Conservation (phyloP, 2,797 vertebrate species). For the Vultur gryphus region DNA sequence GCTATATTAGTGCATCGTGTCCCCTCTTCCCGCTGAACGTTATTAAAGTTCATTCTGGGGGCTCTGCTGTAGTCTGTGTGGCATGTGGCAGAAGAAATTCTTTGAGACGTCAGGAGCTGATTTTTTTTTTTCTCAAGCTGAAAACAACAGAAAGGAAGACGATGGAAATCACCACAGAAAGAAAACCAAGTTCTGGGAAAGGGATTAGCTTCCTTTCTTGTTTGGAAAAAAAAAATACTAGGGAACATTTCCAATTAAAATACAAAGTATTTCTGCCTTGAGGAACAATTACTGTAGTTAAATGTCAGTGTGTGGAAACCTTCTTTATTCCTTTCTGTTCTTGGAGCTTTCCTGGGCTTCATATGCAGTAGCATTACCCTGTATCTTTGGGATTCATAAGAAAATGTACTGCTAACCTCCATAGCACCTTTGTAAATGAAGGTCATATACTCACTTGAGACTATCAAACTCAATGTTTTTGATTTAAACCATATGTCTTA, state of each 20-base stretch:
- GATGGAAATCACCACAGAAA: not conserved
- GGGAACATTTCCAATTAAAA: constrained; percentile 20
- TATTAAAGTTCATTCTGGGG: not conserved
- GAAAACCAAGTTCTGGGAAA: not conserved
- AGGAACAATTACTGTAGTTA: not conserved
- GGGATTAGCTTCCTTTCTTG: not conserved
- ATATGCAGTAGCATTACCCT: not conserved
- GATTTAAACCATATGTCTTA: not conserved
- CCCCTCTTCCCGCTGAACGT: not conserved
- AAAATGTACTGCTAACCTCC: not conserved
- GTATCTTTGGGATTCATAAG: not conserved
- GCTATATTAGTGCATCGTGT: not conserved
- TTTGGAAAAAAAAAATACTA: not conserved
- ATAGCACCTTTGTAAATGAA: not conserved
- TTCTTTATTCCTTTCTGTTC: not conserved
- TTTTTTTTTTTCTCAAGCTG: not conserved
- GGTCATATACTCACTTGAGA: not conserved
- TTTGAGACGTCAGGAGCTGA: not conserved
- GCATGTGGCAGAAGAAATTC: not conserved
- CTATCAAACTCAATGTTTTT: not conserved
- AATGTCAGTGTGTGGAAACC: constrained; percentile 6
- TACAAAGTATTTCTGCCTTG: not conserved
- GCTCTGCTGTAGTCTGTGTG: not conserved
- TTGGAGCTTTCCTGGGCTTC: not conserved
- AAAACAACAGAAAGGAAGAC: not conserved